Percentiles rank a stretch among this genome's conserved stretches.
Conservation (phyloP, 2,113 vertebrate genomes). For the Gymnobelideus leadbeateri region DNA sequence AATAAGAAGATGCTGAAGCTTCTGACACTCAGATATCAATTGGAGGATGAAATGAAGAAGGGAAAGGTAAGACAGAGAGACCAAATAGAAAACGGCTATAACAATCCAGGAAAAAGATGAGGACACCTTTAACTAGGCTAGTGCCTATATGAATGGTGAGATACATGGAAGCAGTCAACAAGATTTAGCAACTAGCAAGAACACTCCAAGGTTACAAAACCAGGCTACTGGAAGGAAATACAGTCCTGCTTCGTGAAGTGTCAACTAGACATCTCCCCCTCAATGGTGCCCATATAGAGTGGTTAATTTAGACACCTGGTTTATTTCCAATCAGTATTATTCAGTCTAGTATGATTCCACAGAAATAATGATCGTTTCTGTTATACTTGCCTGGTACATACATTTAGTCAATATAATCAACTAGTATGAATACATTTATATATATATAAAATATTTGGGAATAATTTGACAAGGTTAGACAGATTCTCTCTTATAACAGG, state of each 20-base stretch:
- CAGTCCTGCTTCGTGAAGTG: background rate
- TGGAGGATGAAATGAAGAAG: background rate
- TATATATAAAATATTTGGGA: no score
- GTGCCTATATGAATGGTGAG: background rate
- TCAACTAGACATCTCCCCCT: background rate
- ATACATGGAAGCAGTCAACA: background rate
- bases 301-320: background rate
- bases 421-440: background rate
- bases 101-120: background rate
- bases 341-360: background rate
- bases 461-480: background rate
- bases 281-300: background rate
- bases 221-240: background rate
- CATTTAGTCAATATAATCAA: background rate
- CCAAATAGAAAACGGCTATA: background rate
- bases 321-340: background rate
- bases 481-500: background rate
- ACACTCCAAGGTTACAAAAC: background rate
- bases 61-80: background rate
- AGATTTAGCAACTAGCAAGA: background rate
- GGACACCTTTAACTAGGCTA: background rate
- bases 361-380: background rate
- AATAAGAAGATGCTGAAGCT: no score
- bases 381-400: background rate
- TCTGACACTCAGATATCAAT: background rate